Percentiles rank a stretch among this genome's conserved stretches.
Conservation (phyloP, 2,888 invertebrate species). For the Eristalinus aeneus region DNA sequence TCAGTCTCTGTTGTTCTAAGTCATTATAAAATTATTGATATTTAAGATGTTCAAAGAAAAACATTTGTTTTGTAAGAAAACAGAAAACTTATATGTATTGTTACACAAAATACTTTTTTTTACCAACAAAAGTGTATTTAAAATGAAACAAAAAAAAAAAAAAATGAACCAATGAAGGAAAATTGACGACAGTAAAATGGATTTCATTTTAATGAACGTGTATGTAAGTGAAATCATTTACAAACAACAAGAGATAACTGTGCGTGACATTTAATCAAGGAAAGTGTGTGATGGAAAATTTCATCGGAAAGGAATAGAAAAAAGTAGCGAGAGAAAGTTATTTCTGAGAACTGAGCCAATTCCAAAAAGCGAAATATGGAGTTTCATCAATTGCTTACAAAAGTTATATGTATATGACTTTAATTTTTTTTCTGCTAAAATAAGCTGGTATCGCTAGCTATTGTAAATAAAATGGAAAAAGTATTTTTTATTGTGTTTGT, state of each 20-base stretch:
- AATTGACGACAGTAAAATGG: not conserved
- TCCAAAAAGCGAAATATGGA: conserved; percentile 55
- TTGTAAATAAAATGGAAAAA: not conserved
- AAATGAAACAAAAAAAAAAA: conserved; percentile 11
- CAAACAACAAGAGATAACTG: not conserved
- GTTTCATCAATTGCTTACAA: not conserved
- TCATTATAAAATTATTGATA: conserved; percentile 21
- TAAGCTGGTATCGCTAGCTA: not conserved
- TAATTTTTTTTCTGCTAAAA: not conserved
- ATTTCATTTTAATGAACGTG: not conserved
- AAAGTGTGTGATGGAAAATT: not conserved
- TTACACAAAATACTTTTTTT: conserved; percentile 14
- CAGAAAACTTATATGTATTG: not conserved
- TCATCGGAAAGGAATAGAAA: not conserved
- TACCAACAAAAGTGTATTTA: conserved; percentile 7
- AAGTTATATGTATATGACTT: not conserved
- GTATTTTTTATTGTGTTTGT: not conserved
- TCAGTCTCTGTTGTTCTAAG: conserved; percentile 49
- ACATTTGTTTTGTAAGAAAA: conserved; percentile 8
- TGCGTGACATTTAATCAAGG: conserved; percentile 6
- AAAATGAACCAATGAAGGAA: conserved; percentile 10
- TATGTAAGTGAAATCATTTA: not conserved
- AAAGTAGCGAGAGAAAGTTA: not conserved
- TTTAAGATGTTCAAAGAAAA: conserved; percentile 16
- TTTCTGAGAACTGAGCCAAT: conserved; percentile 31